A percentile compares a stretch with the other conserved stretches of the same genome.
Conservation (phyloP, 2,888 invertebrate species). For the Oligia fasciuncula region DNA sequence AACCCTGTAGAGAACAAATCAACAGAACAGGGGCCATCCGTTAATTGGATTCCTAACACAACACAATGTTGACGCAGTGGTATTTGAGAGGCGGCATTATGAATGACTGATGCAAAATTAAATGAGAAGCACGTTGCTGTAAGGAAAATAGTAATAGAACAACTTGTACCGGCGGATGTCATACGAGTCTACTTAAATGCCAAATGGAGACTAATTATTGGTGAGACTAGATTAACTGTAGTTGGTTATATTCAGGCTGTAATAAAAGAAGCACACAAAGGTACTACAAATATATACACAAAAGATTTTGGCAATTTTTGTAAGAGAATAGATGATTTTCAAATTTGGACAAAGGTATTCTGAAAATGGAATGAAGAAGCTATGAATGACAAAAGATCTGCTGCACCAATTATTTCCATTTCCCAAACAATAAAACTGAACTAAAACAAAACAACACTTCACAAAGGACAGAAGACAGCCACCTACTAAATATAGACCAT, state of each 20-base stretch:
- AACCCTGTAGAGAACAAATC: slow-evolving; percentile 11
- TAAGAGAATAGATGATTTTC: not conserved
- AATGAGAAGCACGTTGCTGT: slow-evolving; percentile 19
- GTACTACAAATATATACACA: not conserved
- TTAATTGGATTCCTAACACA: slow-evolving; percentile 53
- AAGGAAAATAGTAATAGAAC: slow-evolving; percentile 11
- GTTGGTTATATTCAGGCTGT: not conserved
- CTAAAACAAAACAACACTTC: slow-evolving; percentile 24
- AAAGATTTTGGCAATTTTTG: not conserved
- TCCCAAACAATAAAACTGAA: slow-evolving; percentile 19
- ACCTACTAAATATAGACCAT: slow-evolving; percentile 43
- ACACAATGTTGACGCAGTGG: slow-evolving; percentile 39
- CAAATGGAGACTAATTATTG: not conserved
- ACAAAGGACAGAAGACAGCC: slow-evolving; percentile 38
- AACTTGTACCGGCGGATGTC: not conserved
- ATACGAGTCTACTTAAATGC: not conserved
- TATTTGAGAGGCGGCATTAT: slow-evolving; percentile 38
- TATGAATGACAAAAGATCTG: slow-evolving; percentile 5
- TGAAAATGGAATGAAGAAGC: not conserved
- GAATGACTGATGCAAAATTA: slow-evolving; percentile 43
- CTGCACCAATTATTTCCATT: not conserved
- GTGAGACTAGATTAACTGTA: not conserved
- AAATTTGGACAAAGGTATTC: not conserved
- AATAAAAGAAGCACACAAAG: not conserved
- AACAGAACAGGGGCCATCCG: slow-evolving; percentile 21